Evolutionary conservation across 1,140 invertebrate genomes (phyloP).

Genomic region (Linepithema humile): DNA sequence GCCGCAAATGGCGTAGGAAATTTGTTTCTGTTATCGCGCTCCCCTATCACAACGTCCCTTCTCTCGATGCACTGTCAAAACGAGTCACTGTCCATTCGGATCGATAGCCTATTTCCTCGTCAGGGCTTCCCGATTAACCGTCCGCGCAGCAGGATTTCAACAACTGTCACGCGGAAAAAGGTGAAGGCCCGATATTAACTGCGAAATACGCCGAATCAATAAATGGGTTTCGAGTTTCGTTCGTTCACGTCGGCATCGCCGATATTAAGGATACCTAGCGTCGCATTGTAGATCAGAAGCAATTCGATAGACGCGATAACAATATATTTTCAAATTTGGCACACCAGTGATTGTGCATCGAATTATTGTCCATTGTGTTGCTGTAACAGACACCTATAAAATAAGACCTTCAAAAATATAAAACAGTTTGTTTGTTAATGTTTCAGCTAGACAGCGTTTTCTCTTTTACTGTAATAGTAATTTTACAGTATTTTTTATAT

Average conservation of each 20-base stretch:
- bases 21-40: slow-evolving; percentile 74
- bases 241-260: slow-evolving; percentile 4
- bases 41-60: slow-evolving; percentile 63
- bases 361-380: not conserved
- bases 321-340: not conserved
- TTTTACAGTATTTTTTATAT: slow-evolving; percentile 8
- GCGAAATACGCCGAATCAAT: slow-evolving; percentile 49
- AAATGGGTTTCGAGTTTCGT: slow-evolving; percentile 7
- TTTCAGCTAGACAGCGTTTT: too few species aligned
- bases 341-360: not conserved
- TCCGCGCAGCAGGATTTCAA: slow-evolving; percentile 48
- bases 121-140: slow-evolving; percentile 79
- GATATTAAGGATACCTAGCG: not conserved
- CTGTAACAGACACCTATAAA: not conserved
- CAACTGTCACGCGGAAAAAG: slow-evolving; percentile 46
- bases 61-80: slow-evolving; percentile 74
- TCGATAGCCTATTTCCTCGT: slow-evolving; percentile 82
- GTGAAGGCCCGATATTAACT: slow-evolving; percentile 48
- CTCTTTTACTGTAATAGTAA: too few species aligned
- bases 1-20: slow-evolving; percentile 72
- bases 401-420: not conserved
- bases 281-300: not conserved
- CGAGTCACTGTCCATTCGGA: slow-evolving; percentile 75
- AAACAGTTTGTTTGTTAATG: not conserved
- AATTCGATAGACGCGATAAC: not conserved